Base-by-base conservation (phyloP, 2,888 invertebrate genomes). In the Heterodera filipjevi region DNA sequence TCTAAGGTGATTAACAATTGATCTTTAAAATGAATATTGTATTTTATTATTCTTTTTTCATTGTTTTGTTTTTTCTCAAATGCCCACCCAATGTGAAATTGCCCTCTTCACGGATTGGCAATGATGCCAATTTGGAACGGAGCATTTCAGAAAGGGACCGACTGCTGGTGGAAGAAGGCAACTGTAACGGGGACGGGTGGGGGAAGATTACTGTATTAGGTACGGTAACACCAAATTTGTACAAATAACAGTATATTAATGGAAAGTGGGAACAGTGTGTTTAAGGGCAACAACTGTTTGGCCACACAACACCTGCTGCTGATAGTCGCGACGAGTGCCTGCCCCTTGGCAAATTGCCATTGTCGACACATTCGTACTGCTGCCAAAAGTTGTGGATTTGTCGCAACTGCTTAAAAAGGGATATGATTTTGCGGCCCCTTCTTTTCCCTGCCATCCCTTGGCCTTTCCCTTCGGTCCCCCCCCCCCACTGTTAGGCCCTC, bases 41-140 rank as follows among this genome's bases (percentile, higher is more conserved):
- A 2, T 39, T 39, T 39, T 39, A 68, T 68, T 68, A 32, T 32
- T 71, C 10, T 1, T 27, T 71, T 30, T 27, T 27, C 30, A n/a
- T n/a, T 10, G 12, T 44, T 16, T 68, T 16, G 33, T 68, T 68
- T 68, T 68, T 68, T 19, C 35, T 68, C 33, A 2, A 46, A 27
- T 22, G 30, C 78, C 19, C 27, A 79, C 79, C 79, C 27, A 79
- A 22, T 27, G 79, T 79, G 33, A 78, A 79, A 30, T 79, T 72
- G 30, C 79, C 79, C 66, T 79, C 79, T 30, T 79, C 79, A 27
- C 79, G 76, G 3, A 64, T 22, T 39, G 75, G 75, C 19, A 64
- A 71, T 22, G 53, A 33, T 46, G 59, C 39, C 64, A 78, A 76
- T 77, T 78, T 78, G 39, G 78, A 35, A 33, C 74, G 77, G 16